Evolutionary conservation across 2,113 vertebrate genomes (phyloP).

Genomic region (Oreochromis aureus): DNA sequence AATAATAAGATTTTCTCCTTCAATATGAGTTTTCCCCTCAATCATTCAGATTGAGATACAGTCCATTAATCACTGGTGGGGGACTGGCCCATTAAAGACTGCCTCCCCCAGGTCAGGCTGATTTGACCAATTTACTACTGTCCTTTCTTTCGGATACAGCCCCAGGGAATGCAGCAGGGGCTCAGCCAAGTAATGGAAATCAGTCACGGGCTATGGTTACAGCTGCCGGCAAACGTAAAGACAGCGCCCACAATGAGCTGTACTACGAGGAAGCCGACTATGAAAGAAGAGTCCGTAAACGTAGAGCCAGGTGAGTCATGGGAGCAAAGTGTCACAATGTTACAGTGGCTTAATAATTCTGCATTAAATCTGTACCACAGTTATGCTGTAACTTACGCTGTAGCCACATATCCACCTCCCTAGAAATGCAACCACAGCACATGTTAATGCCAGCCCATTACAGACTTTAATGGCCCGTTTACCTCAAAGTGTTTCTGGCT

Average conservation of each 20-base stretch:
- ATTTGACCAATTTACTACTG: constrained; percentile 27
- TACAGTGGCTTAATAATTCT: not conserved
- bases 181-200: constrained; percentile 74
- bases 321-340: not conserved
- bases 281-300: constrained; percentile 87
- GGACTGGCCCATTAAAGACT: not conserved
- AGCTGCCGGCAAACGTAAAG: constrained; percentile 80
- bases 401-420: not conserved
- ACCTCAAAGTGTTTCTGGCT: not conserved
- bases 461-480: not conserved
- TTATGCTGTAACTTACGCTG: not conserved
- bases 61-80: constrained; percentile 26
- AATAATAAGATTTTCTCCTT: not conserved
- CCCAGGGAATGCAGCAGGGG: constrained; percentile 67
- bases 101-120: not conserved
- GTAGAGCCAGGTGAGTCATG: constrained; percentile 81
- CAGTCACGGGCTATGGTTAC: constrained; percentile 88
- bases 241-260: constrained; percentile 88
- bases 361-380: not conserved
- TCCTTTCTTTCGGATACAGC: constrained; percentile 34
- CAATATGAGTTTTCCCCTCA: not conserved
- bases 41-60: not conserved
- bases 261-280: constrained; percentile 96
- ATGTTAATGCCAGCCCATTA: not conserved
- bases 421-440: not conserved